phyloP scores from a whole-genome alignment of 2,888 invertebrate genomes.

The Ischnura elegans region DNA sequence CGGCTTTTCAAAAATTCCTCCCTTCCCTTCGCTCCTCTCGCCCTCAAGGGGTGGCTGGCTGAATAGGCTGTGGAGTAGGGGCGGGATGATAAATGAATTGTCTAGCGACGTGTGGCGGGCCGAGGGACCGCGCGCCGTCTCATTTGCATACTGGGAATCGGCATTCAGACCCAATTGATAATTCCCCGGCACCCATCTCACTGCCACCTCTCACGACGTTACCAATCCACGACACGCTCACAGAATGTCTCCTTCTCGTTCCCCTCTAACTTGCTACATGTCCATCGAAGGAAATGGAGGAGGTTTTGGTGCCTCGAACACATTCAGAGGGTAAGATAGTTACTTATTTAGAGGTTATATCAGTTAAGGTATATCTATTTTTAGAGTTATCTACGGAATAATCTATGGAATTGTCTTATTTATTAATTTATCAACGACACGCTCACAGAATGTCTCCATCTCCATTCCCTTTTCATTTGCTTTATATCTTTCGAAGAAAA shows the following conservation, averaged over 20 bases:
- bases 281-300: no score
- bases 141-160: constrained; percentile 58
- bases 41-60: neutral
- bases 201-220: neutral
- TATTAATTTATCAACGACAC: neutral
- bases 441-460: no score
- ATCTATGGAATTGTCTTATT: no score
- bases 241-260: neutral
- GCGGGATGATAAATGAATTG: constrained; percentile 56
- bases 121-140: neutral
- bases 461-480: no score
- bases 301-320: no score
- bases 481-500: no score
- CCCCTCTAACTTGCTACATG: no score
- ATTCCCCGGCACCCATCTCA: neutral
- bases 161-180: constrained; percentile 28
- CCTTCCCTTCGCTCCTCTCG: neutral
- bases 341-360: no score
- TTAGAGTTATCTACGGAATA: no score
- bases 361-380: no score
- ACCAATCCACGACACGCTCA: neutral
- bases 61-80: neutral
- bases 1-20: constrained; percentile 28
- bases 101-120: constrained; percentile 40
- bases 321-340: no score